Evolutionary conservation across 2,797 vertebrate species (phyloP).

Genomic region (Todus mexicanus): DNA sequence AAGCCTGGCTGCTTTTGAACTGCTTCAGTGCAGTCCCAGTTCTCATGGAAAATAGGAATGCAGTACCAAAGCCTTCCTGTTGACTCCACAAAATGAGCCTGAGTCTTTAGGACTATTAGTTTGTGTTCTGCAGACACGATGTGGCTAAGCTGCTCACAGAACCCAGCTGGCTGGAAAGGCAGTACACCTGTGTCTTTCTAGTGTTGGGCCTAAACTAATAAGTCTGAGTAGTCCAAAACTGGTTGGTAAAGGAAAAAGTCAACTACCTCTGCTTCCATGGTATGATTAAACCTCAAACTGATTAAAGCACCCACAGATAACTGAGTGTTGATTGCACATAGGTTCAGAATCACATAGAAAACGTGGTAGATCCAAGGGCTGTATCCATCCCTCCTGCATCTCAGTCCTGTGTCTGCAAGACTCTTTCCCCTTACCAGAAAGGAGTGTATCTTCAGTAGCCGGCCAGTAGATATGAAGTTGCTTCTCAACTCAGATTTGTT

Average conservation of each 20-base stretch:
- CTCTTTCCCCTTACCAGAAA: not conserved
- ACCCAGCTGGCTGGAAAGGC: not conserved
- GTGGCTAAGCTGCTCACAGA: not conserved
- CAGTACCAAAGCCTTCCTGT: not conserved
- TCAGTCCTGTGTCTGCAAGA: not conserved
- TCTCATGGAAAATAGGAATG: not conserved
- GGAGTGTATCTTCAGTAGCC: not conserved
- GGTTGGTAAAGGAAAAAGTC: not conserved
- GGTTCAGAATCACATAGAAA: not conserved
- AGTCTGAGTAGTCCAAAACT: not conserved
- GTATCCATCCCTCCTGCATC: not conserved
- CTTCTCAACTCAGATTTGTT: not conserved
- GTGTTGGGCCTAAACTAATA: not conserved
- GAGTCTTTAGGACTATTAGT: not conserved
- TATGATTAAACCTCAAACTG: not conserved
- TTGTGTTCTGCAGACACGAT: not conserved
- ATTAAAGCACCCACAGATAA: not conserved
- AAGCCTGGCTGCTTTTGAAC: not conserved
- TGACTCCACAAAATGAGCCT: not conserved
- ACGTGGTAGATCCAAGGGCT: not conserved
- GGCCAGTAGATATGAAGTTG: not conserved
- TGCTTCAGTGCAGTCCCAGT: not conserved
- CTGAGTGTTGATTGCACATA: not conserved
- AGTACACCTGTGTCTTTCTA: slow-evolving; percentile 14
- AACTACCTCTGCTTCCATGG: not conserved